A percentile compares a stretch with the other conserved stretches of the same genome.
These are phyloP conservation scores for Acrobasis suavella DNA, from an alignment of 2,888 invertebrate genomes.

Conservation along the genomic window DNA sequence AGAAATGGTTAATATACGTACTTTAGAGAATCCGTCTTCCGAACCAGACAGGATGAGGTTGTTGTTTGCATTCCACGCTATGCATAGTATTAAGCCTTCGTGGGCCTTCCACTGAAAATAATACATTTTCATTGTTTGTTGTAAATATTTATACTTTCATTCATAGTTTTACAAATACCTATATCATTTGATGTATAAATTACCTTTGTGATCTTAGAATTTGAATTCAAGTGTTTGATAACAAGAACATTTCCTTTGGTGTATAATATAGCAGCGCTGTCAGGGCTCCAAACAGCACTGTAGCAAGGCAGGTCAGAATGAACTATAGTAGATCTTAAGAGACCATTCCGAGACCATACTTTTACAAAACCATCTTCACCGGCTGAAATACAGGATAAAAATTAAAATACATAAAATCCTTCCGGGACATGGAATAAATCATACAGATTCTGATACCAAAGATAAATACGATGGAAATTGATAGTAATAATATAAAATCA, in stretches of 20 bases:
- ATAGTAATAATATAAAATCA: too few relatives aligned
- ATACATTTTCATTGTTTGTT: background rate
- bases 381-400: constrained; percentile 75
- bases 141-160: too few relatives aligned
- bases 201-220: constrained; percentile 87
- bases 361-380: constrained; percentile 98
- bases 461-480: too few relatives aligned
- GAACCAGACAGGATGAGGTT: constrained; percentile 96
- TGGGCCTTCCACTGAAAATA: constrained; percentile 95
- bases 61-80: constrained; percentile 97
- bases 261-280: constrained; percentile 86
- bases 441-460: too few relatives aligned
- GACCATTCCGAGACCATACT: constrained; percentile 98
- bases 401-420: too few relatives aligned
- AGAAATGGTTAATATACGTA: constrained; percentile 41
- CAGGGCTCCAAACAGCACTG: constrained; percentile 91
- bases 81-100: constrained; percentile 94
- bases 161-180: too few relatives aligned
- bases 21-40: constrained; percentile 95
- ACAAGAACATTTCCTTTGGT: constrained; percentile 86
- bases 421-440: too few relatives aligned
- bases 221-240: constrained; percentile 88
- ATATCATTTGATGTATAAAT: background rate
- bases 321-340: constrained; percentile 94
- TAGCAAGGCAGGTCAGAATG: constrained; percentile 91